These are phyloP conservation scores for Eidolon helvum DNA, from an alignment of 2,113 vertebrate genomes.

Conservation along the genomic window DNA sequence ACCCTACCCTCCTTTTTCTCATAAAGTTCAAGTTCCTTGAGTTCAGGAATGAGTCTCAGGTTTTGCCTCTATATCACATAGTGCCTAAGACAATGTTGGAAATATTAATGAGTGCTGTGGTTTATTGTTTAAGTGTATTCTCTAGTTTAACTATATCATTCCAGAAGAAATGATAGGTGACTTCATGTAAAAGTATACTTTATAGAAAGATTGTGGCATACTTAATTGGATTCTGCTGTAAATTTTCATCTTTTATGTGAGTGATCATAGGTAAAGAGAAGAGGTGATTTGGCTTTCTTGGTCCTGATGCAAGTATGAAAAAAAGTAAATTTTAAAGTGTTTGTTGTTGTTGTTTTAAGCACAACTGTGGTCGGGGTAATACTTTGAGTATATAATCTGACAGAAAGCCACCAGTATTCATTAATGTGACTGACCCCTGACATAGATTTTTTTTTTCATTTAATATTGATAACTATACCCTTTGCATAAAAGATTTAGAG, in stretches of 20 bases:
- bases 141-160: background rate
- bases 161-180: background rate
- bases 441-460: background rate
- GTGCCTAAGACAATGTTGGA: background rate
- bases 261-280: background rate
- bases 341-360: background rate
- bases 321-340: background rate
- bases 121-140: background rate
- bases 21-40: background rate
- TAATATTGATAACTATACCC: background rate
- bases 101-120: rapidly evolving
- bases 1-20: rapidly evolving
- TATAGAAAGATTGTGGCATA: rapidly evolving
- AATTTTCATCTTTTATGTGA: background rate
- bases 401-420: background rate
- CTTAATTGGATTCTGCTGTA: background rate
- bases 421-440: background rate
- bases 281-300: background rate
- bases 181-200: no score
- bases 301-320: background rate
- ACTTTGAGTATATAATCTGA: background rate
- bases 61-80: background rate
- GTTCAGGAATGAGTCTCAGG: background rate
- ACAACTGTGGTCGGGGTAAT: background rate
- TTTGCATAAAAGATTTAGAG: background rate